These are phyloP conservation scores for Scaeva pyrastri DNA, from an alignment of 2,888 invertebrate genomes.

Conservation along the genomic window DNA sequence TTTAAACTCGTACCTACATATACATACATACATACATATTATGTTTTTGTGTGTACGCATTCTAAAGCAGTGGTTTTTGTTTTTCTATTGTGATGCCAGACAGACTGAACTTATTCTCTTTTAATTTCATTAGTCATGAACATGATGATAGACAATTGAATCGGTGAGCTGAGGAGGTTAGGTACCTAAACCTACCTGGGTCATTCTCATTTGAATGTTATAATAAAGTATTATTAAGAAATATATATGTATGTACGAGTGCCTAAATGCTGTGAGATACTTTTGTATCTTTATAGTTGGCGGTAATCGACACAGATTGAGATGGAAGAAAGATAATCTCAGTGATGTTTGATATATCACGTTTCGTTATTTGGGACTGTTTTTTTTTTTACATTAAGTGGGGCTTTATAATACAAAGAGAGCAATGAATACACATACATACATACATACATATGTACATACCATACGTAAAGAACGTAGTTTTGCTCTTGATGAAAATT, in stretches of 20 bases:
- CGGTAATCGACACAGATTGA: constrained; percentile 59
- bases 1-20: too few species aligned
- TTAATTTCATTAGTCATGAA: constrained; percentile 75
- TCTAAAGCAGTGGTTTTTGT: not conserved
- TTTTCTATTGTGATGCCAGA: constrained; percentile 30
- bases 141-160: constrained; percentile 75
- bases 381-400: constrained; percentile 54
- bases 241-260: not conserved
- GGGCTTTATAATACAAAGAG: constrained; percentile 48
- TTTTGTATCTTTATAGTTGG: constrained; percentile 63
- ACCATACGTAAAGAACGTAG: constrained; percentile 32
- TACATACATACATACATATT: too few species aligned
- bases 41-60: constrained; percentile 13
- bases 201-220: constrained; percentile 74
- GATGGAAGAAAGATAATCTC: constrained; percentile 70
- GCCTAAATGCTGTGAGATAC: constrained; percentile 63
- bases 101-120: constrained; percentile 58
- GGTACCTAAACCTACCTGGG: constrained; percentile 56
- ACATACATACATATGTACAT: too few species aligned
- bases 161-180: constrained; percentile 19
- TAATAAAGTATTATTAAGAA: constrained; percentile 19
- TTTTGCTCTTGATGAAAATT: constrained; percentile 28
- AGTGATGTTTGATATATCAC: constrained; percentile 74
- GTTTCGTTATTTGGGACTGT: constrained; percentile 73
- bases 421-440: too few species aligned